Conservation (phyloP, 2,113 vertebrate genomes). For the Chlorodrepanis virens region DNA sequence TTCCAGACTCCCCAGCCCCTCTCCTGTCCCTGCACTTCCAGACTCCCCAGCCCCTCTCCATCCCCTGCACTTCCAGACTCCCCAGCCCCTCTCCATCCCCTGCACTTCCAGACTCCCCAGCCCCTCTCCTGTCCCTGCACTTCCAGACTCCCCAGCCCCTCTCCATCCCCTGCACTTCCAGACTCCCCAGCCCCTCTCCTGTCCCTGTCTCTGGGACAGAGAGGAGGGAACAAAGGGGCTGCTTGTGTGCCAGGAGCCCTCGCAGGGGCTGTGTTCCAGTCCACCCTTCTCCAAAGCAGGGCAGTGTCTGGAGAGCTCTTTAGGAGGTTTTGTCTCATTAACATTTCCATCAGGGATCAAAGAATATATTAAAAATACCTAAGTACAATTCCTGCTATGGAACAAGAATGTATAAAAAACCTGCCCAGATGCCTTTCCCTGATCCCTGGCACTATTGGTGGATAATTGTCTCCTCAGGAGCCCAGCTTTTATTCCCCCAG, state of each 20-base stretch:
- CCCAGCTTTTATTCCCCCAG: conserved; percentile 26
- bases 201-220: conserved; percentile 80
- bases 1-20: no score
- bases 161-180: not conserved
- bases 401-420: not conserved
- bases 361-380: conserved; percentile 57
- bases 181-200: conserved; percentile 71
- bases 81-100: no score
- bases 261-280: conserved; percentile 78
- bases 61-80: no score
- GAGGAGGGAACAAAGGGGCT: conserved; percentile 86
- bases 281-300: conserved; percentile 64
- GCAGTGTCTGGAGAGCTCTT: conserved; percentile 74
- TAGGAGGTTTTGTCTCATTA: conserved; percentile 83
- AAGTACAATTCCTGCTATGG: conserved; percentile 16
- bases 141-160: no score
- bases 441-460: conserved; percentile 26
- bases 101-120: no score
- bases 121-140: no score
- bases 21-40: not conserved
- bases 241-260: conserved; percentile 82
- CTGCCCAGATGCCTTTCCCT: not conserved
- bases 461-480: conserved; percentile 61
- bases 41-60: conserved; percentile 72
- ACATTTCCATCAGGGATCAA: conserved; percentile 86